Conservation (phyloP, 1,140 invertebrate genomes). For the Belonocnema kinseyi region DNA sequence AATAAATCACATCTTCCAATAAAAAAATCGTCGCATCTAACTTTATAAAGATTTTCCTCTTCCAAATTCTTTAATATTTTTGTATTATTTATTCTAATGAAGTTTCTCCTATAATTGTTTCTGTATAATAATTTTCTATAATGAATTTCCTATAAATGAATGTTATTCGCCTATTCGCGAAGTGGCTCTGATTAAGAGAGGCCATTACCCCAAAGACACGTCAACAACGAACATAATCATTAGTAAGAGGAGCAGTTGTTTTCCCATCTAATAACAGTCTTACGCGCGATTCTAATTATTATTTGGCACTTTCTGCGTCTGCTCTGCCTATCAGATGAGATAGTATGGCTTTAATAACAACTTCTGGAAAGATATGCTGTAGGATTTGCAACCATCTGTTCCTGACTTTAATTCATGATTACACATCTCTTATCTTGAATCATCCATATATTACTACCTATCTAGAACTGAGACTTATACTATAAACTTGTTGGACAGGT, state of each 20-base stretch:
- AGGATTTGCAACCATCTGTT: background rate
- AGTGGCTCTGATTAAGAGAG: conserved; percentile 59
- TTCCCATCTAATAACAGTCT: conserved; percentile 58
- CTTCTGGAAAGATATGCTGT: background rate
- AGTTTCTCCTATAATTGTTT: too few relatives aligned
- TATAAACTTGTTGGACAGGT: too few relatives aligned
- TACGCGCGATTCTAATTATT: conserved; percentile 65
- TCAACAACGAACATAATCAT: conserved; percentile 61
- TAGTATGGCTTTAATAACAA: conserved; percentile 7
- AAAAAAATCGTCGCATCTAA: too few relatives aligned
- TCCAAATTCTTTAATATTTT: too few relatives aligned
- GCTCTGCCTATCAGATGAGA: background rate
- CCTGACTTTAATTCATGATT: background rate
- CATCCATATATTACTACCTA: background rate
- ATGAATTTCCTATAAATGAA: conserved; percentile 12
- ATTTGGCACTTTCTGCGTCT: conserved; percentile 50
- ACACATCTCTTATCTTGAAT: background rate
- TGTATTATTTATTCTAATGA: too few relatives aligned
- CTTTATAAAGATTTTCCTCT: too few relatives aligned
- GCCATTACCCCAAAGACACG: conserved; percentile 54
- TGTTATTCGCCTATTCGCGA: conserved; percentile 47
- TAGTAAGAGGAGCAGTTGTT: conserved; percentile 62
- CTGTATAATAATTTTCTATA: too few relatives aligned
- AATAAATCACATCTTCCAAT: too few relatives aligned
- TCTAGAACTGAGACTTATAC: too few relatives aligned